A percentile compares a stretch with the other conserved stretches of the same genome.
Conservation (phyloP, 2,797 vertebrate genomes). For the Chelon labrosus region DNA sequence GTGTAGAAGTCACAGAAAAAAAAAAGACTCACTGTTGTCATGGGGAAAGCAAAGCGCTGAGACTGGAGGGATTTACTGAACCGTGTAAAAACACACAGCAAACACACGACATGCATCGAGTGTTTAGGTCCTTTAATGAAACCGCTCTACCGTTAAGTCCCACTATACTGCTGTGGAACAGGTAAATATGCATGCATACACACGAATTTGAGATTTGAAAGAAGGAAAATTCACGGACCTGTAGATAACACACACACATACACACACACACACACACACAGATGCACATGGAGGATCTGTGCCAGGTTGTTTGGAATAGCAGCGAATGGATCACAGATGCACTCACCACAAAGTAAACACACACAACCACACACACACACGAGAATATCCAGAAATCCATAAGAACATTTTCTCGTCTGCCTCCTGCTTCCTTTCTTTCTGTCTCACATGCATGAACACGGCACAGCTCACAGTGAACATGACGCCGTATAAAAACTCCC, state of each 20-base stretch:
- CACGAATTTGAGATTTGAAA: background rate
- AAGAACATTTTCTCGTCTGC: background rate
- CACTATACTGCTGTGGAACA: background rate
- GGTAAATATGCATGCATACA: conserved; percentile 10
- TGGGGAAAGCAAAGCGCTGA: conserved; percentile 55
- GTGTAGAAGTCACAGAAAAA: conserved; percentile 42
- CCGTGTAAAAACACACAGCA: conserved; percentile 55
- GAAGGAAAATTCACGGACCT: conserved; percentile 20
- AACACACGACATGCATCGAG: conserved; percentile 24
- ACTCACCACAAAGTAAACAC: conserved; percentile 36
- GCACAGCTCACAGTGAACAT: background rate
- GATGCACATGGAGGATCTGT: conserved; percentile 24
- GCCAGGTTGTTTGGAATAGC: conserved; percentile 41
- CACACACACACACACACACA: background rate
- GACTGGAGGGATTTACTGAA: conserved; percentile 60
- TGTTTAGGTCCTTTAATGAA: conserved; percentile 4
- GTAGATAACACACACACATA: conserved; percentile 14
- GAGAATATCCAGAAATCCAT: background rate
- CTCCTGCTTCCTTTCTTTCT: background rate
- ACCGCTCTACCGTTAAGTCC: background rate
- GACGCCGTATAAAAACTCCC: background rate
- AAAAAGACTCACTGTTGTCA: conserved; percentile 73
- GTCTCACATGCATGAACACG: conserved; percentile 14
- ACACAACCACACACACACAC: conserved; percentile 13
- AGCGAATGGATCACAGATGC: conserved; percentile 41